These are phyloP conservation scores for Varecia variegata DNA, from an alignment of 2,797 vertebrate species.

Conservation along the genomic window DNA sequence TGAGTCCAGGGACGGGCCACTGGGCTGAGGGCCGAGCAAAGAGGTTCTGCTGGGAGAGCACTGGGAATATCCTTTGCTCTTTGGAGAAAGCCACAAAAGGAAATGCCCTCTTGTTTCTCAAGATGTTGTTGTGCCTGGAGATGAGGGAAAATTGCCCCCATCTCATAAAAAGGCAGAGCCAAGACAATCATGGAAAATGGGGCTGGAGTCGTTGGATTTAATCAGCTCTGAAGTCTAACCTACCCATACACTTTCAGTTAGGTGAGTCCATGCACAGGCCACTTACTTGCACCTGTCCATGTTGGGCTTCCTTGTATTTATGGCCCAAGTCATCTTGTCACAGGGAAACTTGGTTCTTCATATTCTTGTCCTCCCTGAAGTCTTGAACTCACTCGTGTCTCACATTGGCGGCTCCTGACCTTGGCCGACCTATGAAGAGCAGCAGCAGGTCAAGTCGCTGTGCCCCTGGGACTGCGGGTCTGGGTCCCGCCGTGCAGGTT, in stretches of 20 bases:
- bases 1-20: neutral
- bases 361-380: too few species aligned
- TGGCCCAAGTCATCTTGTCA: neutral
- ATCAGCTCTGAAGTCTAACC: neutral
- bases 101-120: neutral
- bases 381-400: neutral
- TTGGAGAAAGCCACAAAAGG: neutral
- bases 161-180: neutral
- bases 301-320: neutral
- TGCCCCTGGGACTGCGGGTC: rapidly evolving
- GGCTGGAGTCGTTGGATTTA: neutral
- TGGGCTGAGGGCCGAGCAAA: neutral
- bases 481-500: rapidly evolving
- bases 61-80: neutral
- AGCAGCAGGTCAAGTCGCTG: neutral
- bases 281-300: neutral
- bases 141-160: neutral
- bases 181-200: neutral
- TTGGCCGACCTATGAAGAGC: neutral
- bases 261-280: too few species aligned
- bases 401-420: neutral
- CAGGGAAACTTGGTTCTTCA: neutral
- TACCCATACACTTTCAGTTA: neutral
- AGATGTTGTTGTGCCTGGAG: neutral
- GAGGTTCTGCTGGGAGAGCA: neutral